phyloP scores from a whole-genome alignment of 2,113 vertebrate genomes.

The Charina bottae region DNA sequence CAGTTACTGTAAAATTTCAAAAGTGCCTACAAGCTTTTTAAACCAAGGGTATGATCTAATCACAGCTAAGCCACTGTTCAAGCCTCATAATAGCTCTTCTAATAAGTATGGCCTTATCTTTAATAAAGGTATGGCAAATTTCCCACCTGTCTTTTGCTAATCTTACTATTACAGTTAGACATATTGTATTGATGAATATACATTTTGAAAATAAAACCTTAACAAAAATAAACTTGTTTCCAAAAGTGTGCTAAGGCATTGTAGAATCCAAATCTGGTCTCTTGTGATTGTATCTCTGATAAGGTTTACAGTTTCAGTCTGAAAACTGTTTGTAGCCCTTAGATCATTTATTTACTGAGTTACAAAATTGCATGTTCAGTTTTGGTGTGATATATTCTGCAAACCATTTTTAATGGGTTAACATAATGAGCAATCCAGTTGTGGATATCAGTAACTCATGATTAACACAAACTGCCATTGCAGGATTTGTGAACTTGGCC shows the following conservation, averaged over 20 bases:
- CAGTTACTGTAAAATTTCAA: neutral
- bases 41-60: neutral
- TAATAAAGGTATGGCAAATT: neutral
- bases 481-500: neutral
- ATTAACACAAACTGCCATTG: neutral
- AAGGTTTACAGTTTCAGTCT: neutral
- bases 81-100: neutral
- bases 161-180: neutral
- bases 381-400: neutral
- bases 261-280: neutral
- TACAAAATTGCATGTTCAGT: neutral
- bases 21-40: slow-evolving; percentile 3
- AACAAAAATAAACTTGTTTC: neutral
- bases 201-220: slow-evolving; percentile 21
- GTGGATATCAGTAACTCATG: neutral
- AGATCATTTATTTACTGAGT: neutral
- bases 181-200: neutral
- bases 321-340: neutral
- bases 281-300: neutral
- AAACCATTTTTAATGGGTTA: neutral
- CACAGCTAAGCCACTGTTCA: neutral
- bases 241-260: neutral
- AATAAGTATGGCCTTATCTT: slow-evolving; percentile 10
- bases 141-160: neutral
- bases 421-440: neutral